Base-by-base conservation (phyloP, 2,797 vertebrate species). In the Anguilla marmorata region DNA sequence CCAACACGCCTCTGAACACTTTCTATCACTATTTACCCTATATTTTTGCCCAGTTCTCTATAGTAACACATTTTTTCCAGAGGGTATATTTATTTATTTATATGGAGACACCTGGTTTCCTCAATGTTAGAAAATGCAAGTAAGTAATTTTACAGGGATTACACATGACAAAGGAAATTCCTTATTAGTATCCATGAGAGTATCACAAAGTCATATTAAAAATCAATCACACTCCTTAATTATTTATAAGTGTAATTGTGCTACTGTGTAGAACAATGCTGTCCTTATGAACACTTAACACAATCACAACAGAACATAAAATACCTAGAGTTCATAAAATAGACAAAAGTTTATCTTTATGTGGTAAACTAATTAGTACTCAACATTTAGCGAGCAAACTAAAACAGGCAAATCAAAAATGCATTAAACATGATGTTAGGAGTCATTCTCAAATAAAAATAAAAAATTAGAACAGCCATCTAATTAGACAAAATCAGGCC, bases 401-500 rank as follows among this genome's bases (percentile, higher is more conserved):
- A 45, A 45, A 45, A 45, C 58, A 63, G 21, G 16, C 16, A 19
- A 19, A 21, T 14, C 58, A 63, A 19, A 21, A 63, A 63, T 63
- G 58, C 16, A 24, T 24, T 19, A 24, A 19, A 4, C 1, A 21
- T 24, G 50, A 52, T 16, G 58, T 21, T 21, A 63, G 58, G 58
- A 21, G 16, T 5, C 58, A 63, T 63, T 63, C 16, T 63, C 58
- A 52, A 52, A 52, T 48, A 8, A 52, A 52, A 45, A 33, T 72
- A 69, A 45, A 41, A 86, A 88, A 88, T 85, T 88, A 86, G 85
- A 69, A 85, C 54, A 85, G 52, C 69, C 60, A 50, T 82, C 84
- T 45, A 84, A 56, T 85, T 85, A 88, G 84, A 79, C 24, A 86
- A 63, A 88, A 88, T 60, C 54, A 88, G 88, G 76, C 83, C 45